Percentiles rank a stretch among this genome's conserved stretches.
phyloP scores from a whole-genome alignment of 1,140 invertebrate genomes.

The Pseudomyrmex dendroicus region DNA sequence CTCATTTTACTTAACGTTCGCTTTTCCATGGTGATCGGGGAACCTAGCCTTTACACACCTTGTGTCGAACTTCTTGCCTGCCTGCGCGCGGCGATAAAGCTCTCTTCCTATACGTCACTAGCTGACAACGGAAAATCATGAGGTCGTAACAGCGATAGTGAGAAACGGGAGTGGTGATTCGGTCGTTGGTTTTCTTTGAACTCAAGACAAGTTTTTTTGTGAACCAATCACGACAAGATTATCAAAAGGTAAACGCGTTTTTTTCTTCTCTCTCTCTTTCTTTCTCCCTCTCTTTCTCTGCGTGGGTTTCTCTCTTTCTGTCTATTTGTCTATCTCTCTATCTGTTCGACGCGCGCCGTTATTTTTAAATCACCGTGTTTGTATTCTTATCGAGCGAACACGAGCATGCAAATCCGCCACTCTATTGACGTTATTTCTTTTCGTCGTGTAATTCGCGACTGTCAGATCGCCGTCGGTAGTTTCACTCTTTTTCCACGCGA shows the following conservation, averaged over 20 bases:
- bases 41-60: conserved; percentile 20
- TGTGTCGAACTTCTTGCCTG: conserved; percentile 3
- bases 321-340: not conserved
- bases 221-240: conserved; percentile 32
- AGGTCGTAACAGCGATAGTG: conserved; percentile 12
- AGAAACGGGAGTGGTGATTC: not conserved
- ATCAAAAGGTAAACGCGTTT: conserved; percentile 63
- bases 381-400: conserved; percentile 50
- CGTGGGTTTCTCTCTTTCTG: not conserved
- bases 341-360: conserved; percentile 11
- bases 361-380: conserved; percentile 57
- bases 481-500: not conserved
- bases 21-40: conserved; percentile 54
- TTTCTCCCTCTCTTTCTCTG: not conserved
- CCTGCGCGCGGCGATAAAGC: not conserved
- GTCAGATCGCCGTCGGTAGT: not conserved
- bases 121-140: conserved; percentile 32
- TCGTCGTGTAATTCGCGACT: conserved; percentile 8
- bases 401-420: not conserved
- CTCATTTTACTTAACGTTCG: conserved; percentile 69
- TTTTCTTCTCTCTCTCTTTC: not conserved
- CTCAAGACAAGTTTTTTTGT: conserved; percentile 36
- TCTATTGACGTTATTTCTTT: conserved; percentile 7
- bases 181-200: not conserved
- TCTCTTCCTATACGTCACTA: conserved; percentile 15